phyloP scores from a whole-genome alignment of 2,888 invertebrate species.

The Nemotelus nigrinus region DNA sequence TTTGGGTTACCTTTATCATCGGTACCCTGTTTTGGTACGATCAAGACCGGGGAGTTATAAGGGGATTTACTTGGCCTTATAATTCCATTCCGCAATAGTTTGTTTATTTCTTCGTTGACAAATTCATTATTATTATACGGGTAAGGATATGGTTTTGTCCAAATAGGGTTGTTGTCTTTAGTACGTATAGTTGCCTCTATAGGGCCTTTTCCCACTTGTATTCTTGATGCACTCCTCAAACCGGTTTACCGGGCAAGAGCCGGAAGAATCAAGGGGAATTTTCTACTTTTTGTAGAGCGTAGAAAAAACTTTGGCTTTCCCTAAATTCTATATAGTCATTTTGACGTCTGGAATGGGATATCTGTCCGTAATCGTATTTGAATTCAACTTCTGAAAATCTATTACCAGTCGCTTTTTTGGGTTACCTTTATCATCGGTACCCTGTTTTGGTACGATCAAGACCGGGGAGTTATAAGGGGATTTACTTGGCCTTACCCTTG shows the following conservation, averaged over 20 bases:
- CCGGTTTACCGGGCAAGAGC: no score
- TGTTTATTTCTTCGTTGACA: no score
- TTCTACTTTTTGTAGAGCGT: not conserved
- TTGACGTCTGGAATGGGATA: conserved; percentile 6
- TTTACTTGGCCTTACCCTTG: not conserved
- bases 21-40: not conserved
- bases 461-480: conserved; percentile 8
- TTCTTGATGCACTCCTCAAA: no score
- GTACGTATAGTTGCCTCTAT: not conserved
- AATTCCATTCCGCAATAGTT: not conserved
- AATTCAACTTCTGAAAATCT: conserved; percentile 3
- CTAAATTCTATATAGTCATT: not conserved
- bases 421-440: conserved; percentile 16
- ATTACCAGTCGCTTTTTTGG: not conserved
- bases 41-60: not conserved
- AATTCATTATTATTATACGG: no score
- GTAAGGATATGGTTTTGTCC: not conserved
- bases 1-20: not conserved
- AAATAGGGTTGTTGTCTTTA: not conserved
- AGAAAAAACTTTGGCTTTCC: not conserved
- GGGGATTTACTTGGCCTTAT: not conserved
- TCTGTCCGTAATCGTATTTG: not conserved
- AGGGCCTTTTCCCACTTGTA: no score
- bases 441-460: not conserved
- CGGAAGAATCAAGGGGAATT: no score